Base-by-base conservation (phyloP, 2,888 invertebrate species). In the Epistrophella euchroma region DNA sequence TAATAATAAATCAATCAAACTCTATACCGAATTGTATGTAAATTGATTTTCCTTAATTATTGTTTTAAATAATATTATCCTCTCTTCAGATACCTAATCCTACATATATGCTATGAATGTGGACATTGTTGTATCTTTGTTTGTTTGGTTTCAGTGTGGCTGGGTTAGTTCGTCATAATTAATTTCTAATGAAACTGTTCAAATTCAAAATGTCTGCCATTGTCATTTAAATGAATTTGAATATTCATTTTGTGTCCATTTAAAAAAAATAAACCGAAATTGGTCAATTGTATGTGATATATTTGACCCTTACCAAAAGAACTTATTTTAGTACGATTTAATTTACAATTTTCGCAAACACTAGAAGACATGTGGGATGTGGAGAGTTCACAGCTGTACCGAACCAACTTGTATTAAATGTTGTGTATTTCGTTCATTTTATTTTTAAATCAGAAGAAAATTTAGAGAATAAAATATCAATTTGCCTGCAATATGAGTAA, bases 11-110 rank as follows among this genome's bases (percentile, higher is more conserved):
- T 82, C 81, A 76, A 82, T 76, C 76, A 81, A 71, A 64, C 58
- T 47, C 40, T 72, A 28, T 56, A 47, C 19, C 45, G 17, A 45
- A 17, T 47, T 11, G 47, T 47, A 19, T 19, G 19, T 47, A 71
- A 81, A 81, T 81, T 81, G 75, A 75, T 81, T 81, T 81, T 71
- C 70, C 56, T 71, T 75, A 81, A 50, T 50, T 50, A 55, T 58
- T 55, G n/a, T 55, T 28, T 55, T 32, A 55, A 55, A 55, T 55
- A 28, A 25, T 28, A 55, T 55, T 45, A 45, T 45, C 17, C 45
- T 45, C 17, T 19, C 17, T 45, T 17, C 17, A 17, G 17, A 45
- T 45, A 10, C 17, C 4, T n/a, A n/a, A n/a, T n/a, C n/a, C n/a
- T 45, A 2, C 9, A 19, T 9, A 2, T 4, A 9, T 11, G 0